Conservation (phyloP, 2,113 vertebrate species). For the Danio rerio region GRCz12tu NC_133188.1:50895001-50895500, state of each 20-base stretch:
- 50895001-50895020: neutral
- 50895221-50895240: too few relatives aligned
- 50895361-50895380: neutral
- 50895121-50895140: neutral
- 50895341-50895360: neutral
- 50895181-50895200: neutral
- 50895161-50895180: neutral
- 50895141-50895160: neutral
- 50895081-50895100: neutral
- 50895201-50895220: neutral
- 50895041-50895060: conserved; percentile 10
- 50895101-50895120: conserved; percentile 5
- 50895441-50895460: too few relatives aligned
- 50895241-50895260: too few relatives aligned
- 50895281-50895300: too few relatives aligned
- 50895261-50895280: too few relatives aligned
- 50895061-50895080: conserved; percentile 2
- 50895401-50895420: too few relatives aligned
- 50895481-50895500: too few relatives aligned
- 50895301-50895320: too few relatives aligned
- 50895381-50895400: too few relatives aligned
- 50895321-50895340: neutral
- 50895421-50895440: too few relatives aligned
- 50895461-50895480: too few relatives aligned
- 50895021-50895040: conserved; percentile 28